These are phyloP conservation scores for Drosophila fulvimacula DNA, from an alignment of 2,888 invertebrate genomes.

Conservation along the genomic window DNA sequence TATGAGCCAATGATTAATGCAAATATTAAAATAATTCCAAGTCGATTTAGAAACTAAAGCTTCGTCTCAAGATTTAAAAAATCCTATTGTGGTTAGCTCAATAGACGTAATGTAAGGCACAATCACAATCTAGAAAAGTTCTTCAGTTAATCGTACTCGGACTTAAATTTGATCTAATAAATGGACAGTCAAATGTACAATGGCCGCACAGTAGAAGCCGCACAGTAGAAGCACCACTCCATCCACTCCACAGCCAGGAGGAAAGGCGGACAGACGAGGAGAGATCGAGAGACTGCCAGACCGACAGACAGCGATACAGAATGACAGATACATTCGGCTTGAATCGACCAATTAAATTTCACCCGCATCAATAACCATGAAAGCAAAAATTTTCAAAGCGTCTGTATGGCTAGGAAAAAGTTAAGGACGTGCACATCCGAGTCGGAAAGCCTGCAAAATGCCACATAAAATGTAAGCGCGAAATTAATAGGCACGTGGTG, in stretches of 20 bases:
- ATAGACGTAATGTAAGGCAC: too few relatives aligned
- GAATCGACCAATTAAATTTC: constrained; percentile 81
- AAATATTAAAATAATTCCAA: too few relatives aligned
- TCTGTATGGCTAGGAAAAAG: constrained; percentile 43
- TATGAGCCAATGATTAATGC: too few relatives aligned
- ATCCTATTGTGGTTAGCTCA: too few relatives aligned
- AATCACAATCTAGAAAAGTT: neutral
- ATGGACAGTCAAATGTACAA: constrained; percentile 33
- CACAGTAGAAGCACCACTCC: neutral
- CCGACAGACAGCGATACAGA: constrained; percentile 1
- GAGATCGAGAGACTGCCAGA: constrained; percentile 3
- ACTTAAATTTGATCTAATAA: constrained; percentile 67
- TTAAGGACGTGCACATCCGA: constrained; percentile 33
- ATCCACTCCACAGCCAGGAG: constrained; percentile 3
- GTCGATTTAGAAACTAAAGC: too few relatives aligned
- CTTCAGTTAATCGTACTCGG: constrained; percentile 39
- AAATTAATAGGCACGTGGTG: constrained; percentile 68
- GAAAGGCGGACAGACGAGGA: neutral
- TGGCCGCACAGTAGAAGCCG: constrained; percentile 12
- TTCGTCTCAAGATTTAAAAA: too few relatives aligned
- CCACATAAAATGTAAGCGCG: constrained; percentile 75
- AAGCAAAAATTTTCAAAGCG: constrained; percentile 78
- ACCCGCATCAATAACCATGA: constrained; percentile 82
- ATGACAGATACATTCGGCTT: constrained; percentile 45
- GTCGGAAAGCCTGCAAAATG: constrained; percentile 57